Percentiles rank a stretch among this genome's conserved stretches.
These are phyloP conservation scores for Tachina grossa DNA, from an alignment of 2,888 invertebrate genomes.

Conservation along the genomic window DNA sequence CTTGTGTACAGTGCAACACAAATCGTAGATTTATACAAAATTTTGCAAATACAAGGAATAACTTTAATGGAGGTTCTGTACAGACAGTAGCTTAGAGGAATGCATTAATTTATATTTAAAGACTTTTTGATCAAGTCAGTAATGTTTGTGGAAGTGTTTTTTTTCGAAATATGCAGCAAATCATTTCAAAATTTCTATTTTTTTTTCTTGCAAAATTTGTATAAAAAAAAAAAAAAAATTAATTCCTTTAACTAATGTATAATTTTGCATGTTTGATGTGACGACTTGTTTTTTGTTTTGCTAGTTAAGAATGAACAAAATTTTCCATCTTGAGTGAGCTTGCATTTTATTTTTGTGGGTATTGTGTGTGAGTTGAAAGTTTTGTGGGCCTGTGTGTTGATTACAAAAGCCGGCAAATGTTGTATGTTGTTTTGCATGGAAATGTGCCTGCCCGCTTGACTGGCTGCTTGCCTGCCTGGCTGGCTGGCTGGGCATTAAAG, in stretches of 20 bases:
- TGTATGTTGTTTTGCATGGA: constrained; percentile 17
- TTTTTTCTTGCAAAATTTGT: neutral
- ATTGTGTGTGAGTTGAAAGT: neutral
- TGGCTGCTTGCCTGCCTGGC: neutral
- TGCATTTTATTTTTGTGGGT: neutral
- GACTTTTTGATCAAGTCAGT: too few species aligned
- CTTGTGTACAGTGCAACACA: neutral
- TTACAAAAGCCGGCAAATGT: constrained; percentile 16
- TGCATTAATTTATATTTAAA: neutral
- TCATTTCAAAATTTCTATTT: neutral
- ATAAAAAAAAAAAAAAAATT: neutral
- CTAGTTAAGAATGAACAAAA: neutral
- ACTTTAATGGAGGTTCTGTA: neutral
- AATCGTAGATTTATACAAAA: neutral
- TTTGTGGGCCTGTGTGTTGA: neutral
- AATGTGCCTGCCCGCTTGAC: constrained; percentile 29
- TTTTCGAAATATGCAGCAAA: neutral
- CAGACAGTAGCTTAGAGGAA: neutral
- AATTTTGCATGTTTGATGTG: neutral
- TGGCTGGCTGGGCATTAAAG: constrained; percentile 58
- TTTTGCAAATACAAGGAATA: neutral
- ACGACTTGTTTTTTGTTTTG: neutral
- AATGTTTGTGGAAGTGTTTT: neutral
- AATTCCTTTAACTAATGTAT: neutral
- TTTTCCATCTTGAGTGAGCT: constrained; percentile 16